Percentiles rank a stretch among this genome's conserved stretches.
These are phyloP conservation scores for Macropus fuliginosus DNA, from an alignment of 2,797 vertebrate genomes.

Conservation along the genomic window DNA sequence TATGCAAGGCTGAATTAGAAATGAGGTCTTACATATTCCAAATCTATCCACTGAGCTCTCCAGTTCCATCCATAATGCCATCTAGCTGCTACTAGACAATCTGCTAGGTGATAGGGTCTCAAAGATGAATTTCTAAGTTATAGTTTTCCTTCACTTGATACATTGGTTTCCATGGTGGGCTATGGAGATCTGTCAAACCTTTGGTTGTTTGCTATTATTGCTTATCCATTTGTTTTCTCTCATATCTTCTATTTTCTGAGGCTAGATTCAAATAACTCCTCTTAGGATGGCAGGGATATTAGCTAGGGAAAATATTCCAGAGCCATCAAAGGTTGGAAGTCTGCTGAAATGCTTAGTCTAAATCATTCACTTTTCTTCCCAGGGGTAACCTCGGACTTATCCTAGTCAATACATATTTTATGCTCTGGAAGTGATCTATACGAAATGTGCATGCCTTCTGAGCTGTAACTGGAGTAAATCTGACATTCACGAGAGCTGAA, in stretches of 20 bases:
- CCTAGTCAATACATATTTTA: neutral
- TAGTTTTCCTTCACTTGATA: neutral
- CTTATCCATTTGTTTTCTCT: neutral
- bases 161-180: neutral
- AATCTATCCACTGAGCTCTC: neutral
- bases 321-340: neutral
- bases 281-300: neutral
- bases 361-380: conserved; percentile 9
- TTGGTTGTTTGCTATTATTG: neutral
- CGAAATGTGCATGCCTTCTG: conserved; percentile 33
- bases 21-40: neutral
- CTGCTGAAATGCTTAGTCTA: neutral
- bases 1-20: neutral
- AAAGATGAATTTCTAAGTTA: neutral
- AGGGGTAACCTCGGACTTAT: conserved; percentile 13
- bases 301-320: neutral
- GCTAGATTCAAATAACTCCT: neutral
- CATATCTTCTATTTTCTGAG: neutral
- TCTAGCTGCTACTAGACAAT: neutral
- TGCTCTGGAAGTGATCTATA: conserved; percentile 48
- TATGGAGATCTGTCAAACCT: neutral
- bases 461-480: conserved; percentile 51
- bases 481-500: conserved; percentile 56
- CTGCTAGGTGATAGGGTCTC: neutral
- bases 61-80: neutral